Conservation (phyloP, 2,113 vertebrate species). For the Daubentonia madagascariensis region DNA sequence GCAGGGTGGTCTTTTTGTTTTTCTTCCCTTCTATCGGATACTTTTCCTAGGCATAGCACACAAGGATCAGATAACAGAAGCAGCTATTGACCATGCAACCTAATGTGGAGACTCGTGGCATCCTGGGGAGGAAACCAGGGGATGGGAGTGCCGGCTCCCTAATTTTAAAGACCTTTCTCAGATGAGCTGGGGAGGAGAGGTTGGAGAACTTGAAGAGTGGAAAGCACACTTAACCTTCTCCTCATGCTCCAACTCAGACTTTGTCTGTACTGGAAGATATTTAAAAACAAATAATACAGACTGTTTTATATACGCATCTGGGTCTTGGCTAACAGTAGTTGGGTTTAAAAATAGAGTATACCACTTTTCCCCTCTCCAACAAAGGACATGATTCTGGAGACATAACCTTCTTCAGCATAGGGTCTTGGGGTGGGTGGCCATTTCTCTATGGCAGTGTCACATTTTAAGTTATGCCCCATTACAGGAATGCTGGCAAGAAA, state of each 20-base stretch:
- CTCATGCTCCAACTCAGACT: not conserved
- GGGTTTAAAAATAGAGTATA: not conserved
- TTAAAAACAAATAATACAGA: not conserved
- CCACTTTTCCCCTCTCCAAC: not conserved
- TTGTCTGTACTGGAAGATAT: not conserved
- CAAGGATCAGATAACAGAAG: not conserved
- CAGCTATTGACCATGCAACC: not conserved
- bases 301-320: not conserved
- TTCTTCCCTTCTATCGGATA: not conserved
- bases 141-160: not conserved
- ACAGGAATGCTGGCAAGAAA: not conserved
- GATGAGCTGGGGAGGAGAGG: not conserved
- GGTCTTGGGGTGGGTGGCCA: accelerated
- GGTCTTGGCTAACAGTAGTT: not conserved
- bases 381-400: not conserved
- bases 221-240: not conserved
- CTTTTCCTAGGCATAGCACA: not conserved
- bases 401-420: not conserved
- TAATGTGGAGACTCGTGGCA: not conserved
- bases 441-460: not conserved
- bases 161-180: not conserved
- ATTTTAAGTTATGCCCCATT: not conserved
- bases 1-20: not conserved
- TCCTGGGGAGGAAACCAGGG: not conserved
- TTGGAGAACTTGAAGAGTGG: not conserved